phyloP scores from a whole-genome alignment of 2,797 vertebrate species.

The Phrynocephalus forsythii region DNA sequence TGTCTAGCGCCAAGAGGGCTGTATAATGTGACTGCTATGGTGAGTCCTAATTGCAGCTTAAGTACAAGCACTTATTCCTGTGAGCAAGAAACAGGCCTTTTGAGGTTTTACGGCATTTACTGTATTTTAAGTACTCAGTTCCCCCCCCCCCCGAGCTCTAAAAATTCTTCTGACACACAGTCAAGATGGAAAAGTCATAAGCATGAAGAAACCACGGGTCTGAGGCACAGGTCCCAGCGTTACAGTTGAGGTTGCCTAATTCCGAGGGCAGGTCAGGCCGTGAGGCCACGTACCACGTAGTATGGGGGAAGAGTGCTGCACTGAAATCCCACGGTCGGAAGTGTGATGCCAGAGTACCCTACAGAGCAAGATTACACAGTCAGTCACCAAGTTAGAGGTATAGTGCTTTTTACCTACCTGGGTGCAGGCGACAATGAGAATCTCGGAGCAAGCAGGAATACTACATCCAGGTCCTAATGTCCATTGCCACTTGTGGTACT shows the following conservation, averaged over 20 bases:
- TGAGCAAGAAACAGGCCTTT: slow-evolving; percentile 58
- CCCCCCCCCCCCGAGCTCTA: slow-evolving; percentile 71
- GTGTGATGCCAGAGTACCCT: slow-evolving; percentile 97
- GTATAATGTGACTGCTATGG: slow-evolving; percentile 3
- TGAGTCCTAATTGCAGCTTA: neutral
- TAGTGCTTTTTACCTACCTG: slow-evolving; percentile 96
- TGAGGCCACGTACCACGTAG: slow-evolving; percentile 71
- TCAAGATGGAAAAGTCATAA: slow-evolving; percentile 71
- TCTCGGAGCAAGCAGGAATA: slow-evolving; percentile 94
- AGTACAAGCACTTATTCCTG: slow-evolving; percentile 52
- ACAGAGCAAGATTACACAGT: slow-evolving; percentile 83
- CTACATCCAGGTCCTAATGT: slow-evolving; percentile 99
- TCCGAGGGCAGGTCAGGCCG: slow-evolving; percentile 74
- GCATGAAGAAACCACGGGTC: slow-evolving; percentile 78
- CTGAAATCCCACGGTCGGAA: slow-evolving; percentile 94
- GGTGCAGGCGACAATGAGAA: slow-evolving; percentile 96
- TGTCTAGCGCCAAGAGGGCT: slow-evolving; percentile 57
- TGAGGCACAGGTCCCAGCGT: slow-evolving; percentile 75
- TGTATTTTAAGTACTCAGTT: slow-evolving; percentile 64
- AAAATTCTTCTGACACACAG: slow-evolving; percentile 69
- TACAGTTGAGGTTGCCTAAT: slow-evolving; percentile 72
- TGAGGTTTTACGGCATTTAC: slow-evolving; percentile 49
- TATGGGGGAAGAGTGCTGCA: slow-evolving; percentile 87
- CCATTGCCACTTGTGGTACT: slow-evolving; percentile 99
- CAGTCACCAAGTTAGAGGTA: slow-evolving; percentile 86